Evolutionary conservation across 2,888 invertebrate species (phyloP), one percentile per base, ranked within the genome.

Genomic region (Parasteatoda lunata): DNA sequence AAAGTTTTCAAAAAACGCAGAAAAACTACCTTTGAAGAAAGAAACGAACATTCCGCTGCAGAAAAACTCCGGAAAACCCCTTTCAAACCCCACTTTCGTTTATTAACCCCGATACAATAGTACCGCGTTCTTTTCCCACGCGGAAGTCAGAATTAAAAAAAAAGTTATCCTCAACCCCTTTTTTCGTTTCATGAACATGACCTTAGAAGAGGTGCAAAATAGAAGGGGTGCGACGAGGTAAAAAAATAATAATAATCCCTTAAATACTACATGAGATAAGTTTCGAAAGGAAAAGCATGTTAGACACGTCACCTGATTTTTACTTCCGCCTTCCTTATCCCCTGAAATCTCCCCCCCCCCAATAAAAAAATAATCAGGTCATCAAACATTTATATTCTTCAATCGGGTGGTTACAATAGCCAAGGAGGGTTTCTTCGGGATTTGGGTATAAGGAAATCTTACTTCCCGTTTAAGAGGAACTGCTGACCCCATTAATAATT

Each of bases 71-170:
- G 49, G 9, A 68, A 52, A 64, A 78, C 51, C 54, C 78, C 75
- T 49, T 85, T 83, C 71, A 66, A 54, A 59, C n/a, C 79, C 84
- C 68, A 85, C 84, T 85, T 85, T 85, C 84, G 66, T 82, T 78
- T 76, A 65, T 54, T 68, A 59, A 70, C 70, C 73, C 52, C 51
- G 52, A n/a, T 48, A 11, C 30, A 73, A 49, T 68, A 77, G 68
- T 59, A 68, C 77, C 78, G 73, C 84, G 77, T 84, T 78, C 73
- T 77, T 83, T 84, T 84, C 84, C 84, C 84, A 84, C 84, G 78
- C 84, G 77, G 78, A 83, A 83, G 77, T 77, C 49, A 72, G 45
- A 7, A 64, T 47, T 51, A 72, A 72, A 73, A 76, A 80, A 51
- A 65, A 47, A 49, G 7, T 48, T 49, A 76, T 49, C 69, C 66